Evolutionary conservation across 2,113 vertebrate species (phyloP).

Genomic region (Xenopus borealis): DNA sequence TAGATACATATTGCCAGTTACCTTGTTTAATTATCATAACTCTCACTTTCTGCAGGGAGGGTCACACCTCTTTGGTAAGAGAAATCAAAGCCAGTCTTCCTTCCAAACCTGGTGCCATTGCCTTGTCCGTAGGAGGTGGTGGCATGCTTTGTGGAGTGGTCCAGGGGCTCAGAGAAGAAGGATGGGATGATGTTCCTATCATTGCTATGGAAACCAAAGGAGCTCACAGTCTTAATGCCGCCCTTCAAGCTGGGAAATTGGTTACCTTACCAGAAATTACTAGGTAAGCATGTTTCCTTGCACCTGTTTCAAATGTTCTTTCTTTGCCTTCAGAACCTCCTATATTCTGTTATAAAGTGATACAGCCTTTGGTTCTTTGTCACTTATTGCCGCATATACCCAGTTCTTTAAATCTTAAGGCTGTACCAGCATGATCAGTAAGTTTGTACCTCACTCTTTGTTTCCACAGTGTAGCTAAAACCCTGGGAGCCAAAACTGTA

Average conservation of each 20-base stretch:
- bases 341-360: no score
- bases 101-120: slow-evolving; percentile 72
- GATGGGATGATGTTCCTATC: slow-evolving; percentile 78
- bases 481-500: slow-evolving; percentile 71
- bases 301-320: no score
- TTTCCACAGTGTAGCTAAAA: slow-evolving; percentile 71
- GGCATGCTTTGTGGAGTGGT: slow-evolving; percentile 82
- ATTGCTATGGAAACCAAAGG: slow-evolving; percentile 84
- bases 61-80: slow-evolving; percentile 72
- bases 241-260: slow-evolving; percentile 67
- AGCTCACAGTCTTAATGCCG: slow-evolving; percentile 75
- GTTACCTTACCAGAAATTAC: slow-evolving; percentile 76
- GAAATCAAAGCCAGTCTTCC: slow-evolving; percentile 71
- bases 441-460: background rate
- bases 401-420: no score
- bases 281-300: slow-evolving; percentile 62
- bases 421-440: no score
- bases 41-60: slow-evolving; percentile 67
- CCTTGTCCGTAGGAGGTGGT: slow-evolving; percentile 77
- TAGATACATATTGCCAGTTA: no score
- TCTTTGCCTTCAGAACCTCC: no score
- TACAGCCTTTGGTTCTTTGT: no score
- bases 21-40: no score
- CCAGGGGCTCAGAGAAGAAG: slow-evolving; percentile 72
- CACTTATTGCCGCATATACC: no score